phyloP scores from a whole-genome alignment of 2,888 invertebrate species.

The Corbicula japonica region DNA sequence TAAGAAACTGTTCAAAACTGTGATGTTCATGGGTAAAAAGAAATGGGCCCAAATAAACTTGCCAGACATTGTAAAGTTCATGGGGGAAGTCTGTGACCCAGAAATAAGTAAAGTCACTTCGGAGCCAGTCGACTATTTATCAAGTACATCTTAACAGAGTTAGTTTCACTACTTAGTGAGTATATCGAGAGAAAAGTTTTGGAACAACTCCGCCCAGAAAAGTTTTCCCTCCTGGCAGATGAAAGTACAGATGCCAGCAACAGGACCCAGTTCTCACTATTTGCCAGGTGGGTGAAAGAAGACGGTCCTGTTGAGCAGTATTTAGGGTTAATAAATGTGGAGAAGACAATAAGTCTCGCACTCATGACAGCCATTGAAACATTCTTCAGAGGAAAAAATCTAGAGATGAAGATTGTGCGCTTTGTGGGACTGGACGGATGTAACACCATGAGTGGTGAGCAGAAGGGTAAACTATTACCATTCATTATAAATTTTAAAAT shows the following conservation, averaged over 20 bases:
- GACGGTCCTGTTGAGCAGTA: background rate
- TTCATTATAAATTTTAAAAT: too few species aligned
- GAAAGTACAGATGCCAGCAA: conserved; percentile 12
- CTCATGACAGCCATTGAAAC: background rate
- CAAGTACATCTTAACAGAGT: conserved; percentile 10
- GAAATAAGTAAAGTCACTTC: background rate
- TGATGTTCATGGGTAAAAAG: conserved; percentile 1
- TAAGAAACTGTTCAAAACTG: conserved; percentile 2
- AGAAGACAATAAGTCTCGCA: conserved; percentile 8
- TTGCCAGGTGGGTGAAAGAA: background rate
- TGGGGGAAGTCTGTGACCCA: too few species aligned
- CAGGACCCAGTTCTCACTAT: conserved; percentile 12
- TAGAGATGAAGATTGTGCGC: conserved; percentile 6
- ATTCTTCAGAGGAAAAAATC: background rate
- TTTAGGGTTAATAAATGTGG: background rate
- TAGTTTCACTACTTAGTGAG: background rate
- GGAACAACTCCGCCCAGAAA: background rate
- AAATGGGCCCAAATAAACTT: too few species aligned
- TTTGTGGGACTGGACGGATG: conserved; percentile 17
- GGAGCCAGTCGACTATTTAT: background rate
- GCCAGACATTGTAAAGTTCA: too few species aligned
- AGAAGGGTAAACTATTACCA: conserved; percentile 1
- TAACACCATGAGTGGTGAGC: conserved; percentile 13
- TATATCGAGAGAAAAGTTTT: too few species aligned
- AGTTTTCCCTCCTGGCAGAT: conserved; percentile 12